A percentile compares a stretch with the other conserved stretches of the same genome.
These are phyloP conservation scores for Phortica magna DNA, from an alignment of 2,888 invertebrate genomes.

Conservation along the genomic window DNA sequence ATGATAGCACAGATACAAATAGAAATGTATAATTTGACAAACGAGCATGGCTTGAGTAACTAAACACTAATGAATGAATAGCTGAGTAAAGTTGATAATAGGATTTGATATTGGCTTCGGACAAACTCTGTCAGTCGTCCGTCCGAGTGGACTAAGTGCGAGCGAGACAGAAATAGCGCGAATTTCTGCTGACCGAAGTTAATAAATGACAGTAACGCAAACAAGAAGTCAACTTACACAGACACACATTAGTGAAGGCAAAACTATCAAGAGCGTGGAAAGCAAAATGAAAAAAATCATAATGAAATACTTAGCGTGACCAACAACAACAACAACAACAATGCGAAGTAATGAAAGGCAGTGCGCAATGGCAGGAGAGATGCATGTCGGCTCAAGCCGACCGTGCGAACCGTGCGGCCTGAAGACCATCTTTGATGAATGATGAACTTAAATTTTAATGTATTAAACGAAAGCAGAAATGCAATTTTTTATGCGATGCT, in stretches of 20 bases:
- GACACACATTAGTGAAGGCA: background rate
- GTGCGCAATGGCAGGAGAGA: background rate
- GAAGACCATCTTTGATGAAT: slow-evolving; percentile 37
- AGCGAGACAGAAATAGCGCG: background rate
- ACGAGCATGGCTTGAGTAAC: background rate
- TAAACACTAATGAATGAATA: slow-evolving; percentile 18
- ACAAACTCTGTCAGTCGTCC: background rate
- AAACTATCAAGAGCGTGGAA: background rate
- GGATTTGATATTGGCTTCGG: background rate
- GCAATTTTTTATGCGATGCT: too few species aligned
- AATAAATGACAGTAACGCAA: background rate
- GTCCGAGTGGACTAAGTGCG: background rate
- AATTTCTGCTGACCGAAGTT: background rate
- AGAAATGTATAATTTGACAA: background rate
- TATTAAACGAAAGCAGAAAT: slow-evolving; percentile 20
- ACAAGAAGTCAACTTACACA: background rate
- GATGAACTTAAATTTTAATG: slow-evolving; percentile 44
- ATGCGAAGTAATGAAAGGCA: too few species aligned
- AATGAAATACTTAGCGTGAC: slow-evolving; percentile 6
- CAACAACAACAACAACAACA: background rate
- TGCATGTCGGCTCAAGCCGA: background rate
- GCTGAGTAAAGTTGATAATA: background rate
- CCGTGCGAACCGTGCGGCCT: too few species aligned
- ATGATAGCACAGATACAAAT: background rate
- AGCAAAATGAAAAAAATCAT: background rate